phyloP scores from a whole-genome alignment of 37 sponge, comb jelly and placozoan species.

The Axinella damicornis region DNA sequence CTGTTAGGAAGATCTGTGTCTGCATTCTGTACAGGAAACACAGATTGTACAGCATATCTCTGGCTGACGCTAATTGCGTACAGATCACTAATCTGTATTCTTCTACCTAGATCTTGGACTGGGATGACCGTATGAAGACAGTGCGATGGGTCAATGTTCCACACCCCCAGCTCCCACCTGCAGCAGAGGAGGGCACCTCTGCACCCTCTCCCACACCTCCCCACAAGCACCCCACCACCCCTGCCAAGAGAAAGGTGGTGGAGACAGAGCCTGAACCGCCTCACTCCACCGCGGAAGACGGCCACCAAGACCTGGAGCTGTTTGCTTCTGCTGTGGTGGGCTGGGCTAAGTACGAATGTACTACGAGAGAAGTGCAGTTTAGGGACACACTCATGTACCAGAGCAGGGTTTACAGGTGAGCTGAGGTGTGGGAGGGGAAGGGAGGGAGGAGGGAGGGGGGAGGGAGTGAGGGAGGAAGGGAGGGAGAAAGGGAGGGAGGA shows the following conservation, averaged over 20 bases:
- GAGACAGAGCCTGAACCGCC: slow-evolving; percentile 94
- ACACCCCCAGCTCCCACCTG: background rate
- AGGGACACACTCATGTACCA: slow-evolving; percentile 96
- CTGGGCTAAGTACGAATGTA: slow-evolving; percentile 77
- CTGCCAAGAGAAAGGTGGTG: slow-evolving; percentile 67
- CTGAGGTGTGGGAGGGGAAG: background rate
- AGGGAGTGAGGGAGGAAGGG: background rate
- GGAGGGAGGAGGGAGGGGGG: background rate
- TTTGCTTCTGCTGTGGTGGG: slow-evolving; percentile 71
- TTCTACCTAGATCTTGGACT: slow-evolving; percentile 82
- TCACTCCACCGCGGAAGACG: slow-evolving; percentile 77
- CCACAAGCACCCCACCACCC: slow-evolving; percentile 23
- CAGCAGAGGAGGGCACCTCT: background rate
- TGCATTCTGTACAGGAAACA: background rate
- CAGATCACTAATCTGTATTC: no score
- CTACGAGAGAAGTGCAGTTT: slow-evolving; percentile 77
- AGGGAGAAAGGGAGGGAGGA: background rate
- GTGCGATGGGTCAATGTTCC: slow-evolving; percentile 88
- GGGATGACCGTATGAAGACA: slow-evolving; percentile 94
- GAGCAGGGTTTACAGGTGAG: slow-evolving; percentile 79
- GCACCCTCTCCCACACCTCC: background rate
- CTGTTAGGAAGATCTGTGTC: background rate
- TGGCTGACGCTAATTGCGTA: no score
- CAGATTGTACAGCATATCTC: no score
- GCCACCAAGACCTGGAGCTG: slow-evolving; percentile 74